Evolutionary conservation across 2,888 invertebrate genomes (phyloP).

Genomic region (Lucinisca nassula): DNA sequence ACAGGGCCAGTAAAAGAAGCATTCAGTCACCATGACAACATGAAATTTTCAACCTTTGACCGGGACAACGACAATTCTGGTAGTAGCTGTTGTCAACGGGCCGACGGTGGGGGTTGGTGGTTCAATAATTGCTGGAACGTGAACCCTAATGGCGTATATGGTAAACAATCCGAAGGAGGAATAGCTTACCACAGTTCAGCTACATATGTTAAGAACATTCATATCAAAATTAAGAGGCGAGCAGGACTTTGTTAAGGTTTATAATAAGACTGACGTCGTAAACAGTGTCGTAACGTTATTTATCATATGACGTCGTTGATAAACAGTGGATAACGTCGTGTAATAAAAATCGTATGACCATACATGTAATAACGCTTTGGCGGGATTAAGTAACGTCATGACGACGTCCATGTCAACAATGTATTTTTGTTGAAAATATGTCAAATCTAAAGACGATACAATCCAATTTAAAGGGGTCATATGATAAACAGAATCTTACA

Average conservation of each 20-base stretch:
- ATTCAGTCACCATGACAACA: conserved; percentile 49
- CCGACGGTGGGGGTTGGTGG: conserved; percentile 39
- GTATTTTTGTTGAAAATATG: too few species aligned
- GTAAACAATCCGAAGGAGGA: conserved; percentile 17
- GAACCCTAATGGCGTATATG: conserved; percentile 42
- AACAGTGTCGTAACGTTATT: too few species aligned
- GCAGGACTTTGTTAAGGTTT: conserved; percentile 32
- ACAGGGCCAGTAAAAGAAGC: conserved; percentile 33
- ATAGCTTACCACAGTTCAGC: conserved; percentile 5
- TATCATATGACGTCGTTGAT: too few species aligned
- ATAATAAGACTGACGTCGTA: too few species aligned
- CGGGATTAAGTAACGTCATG: too few species aligned
- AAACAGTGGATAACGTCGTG: too few species aligned
- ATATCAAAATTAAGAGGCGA: conserved; percentile 33
- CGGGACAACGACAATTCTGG: conserved; percentile 39
- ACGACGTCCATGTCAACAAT: too few species aligned
- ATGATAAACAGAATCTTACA: too few species aligned
- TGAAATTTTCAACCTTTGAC: conserved; percentile 57
- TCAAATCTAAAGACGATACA: too few species aligned
- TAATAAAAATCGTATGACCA: too few species aligned
- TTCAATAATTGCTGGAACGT: conserved; percentile 42
- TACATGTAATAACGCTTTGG: too few species aligned
- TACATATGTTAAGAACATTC: conserved; percentile 16
- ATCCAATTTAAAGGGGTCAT: too few species aligned
- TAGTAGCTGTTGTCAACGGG: conserved; percentile 1